These are phyloP conservation scores for Epicampocera succincta DNA, from an alignment of 2,888 invertebrate species.

Conservation along the genomic window DNA sequence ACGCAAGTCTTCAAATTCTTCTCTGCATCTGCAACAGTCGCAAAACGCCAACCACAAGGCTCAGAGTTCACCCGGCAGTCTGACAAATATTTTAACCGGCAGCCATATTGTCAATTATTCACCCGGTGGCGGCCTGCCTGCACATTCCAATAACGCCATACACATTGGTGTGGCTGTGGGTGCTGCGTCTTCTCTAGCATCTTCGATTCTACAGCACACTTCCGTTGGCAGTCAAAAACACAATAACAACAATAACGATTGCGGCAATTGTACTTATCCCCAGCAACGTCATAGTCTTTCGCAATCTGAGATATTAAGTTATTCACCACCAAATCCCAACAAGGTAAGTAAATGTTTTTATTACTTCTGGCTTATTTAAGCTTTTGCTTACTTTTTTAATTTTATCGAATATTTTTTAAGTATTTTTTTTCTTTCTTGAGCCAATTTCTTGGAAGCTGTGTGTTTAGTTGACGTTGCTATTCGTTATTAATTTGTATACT, in stretches of 20 bases:
- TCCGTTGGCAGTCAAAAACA: slow-evolving; percentile 30
- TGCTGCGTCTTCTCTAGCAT: slow-evolving; percentile 55
- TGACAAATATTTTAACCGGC: slow-evolving; percentile 60
- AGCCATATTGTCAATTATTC: slow-evolving; percentile 60
- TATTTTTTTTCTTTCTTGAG: slow-evolving; percentile 8
- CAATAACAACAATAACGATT: slow-evolving; percentile 34
- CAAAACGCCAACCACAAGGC: slow-evolving; percentile 34
- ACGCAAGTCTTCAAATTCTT: slow-evolving; percentile 39
- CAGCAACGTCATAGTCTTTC: slow-evolving; percentile 64
- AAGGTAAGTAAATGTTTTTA: slow-evolving; percentile 55
- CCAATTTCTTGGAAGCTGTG: slow-evolving; percentile 52
- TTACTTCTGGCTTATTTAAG: background rate
- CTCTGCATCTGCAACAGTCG: background rate
- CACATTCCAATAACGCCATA: slow-evolving; percentile 67
- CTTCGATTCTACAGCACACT: slow-evolving; percentile 60
- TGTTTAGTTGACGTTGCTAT: slow-evolving; percentile 27
- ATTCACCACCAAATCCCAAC: slow-evolving; percentile 67
- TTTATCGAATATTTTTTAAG: slow-evolving; percentile 8
- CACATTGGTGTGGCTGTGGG: slow-evolving; percentile 63
- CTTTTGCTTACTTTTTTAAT: slow-evolving; percentile 7
- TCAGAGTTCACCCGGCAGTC: slow-evolving; percentile 59
- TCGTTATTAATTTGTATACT: background rate
- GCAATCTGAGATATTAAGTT: slow-evolving; percentile 62
- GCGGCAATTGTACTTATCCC: slow-evolving; percentile 61
- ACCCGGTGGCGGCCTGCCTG: slow-evolving; percentile 52